A percentile compares a stretch with the other conserved stretches of the same genome.
Conservation (phyloP, 2,113 vertebrate species). For the Malurus melanocephalus region DNA sequence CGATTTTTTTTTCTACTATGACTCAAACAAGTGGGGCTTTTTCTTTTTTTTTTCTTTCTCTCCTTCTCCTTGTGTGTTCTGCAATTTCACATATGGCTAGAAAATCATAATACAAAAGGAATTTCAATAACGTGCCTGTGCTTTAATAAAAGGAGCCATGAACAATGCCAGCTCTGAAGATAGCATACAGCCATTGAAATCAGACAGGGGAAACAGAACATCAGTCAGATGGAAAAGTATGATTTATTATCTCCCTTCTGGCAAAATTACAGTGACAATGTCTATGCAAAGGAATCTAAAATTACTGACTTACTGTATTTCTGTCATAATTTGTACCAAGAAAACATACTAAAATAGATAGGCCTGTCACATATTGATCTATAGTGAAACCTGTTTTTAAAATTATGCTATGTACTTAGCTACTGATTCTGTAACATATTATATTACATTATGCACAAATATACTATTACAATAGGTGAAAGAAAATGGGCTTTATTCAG, state of each 20-base stretch:
- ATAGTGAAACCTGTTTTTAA: conserved; percentile 26
- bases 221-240: conserved; percentile 56
- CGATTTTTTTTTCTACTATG: not conserved
- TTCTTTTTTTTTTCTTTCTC: not conserved
- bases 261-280: conserved; percentile 43
- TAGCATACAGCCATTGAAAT: conserved; percentile 31
- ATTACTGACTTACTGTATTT: conserved; percentile 55
- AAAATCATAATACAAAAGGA: conserved; percentile 58
- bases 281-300: conserved; percentile 55
- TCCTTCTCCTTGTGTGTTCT: conserved; percentile 34
- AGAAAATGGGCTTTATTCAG: not conserved
- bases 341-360: conserved; percentile 24
- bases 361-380: conserved; percentile 30
- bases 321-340: conserved; percentile 42
- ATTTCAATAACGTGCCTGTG: conserved; percentile 40
- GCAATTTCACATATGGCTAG: conserved; percentile 49
- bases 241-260: conserved; percentile 63
- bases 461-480: not conserved
- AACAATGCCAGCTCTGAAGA: conserved; percentile 54
- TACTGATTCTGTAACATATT: not conserved
- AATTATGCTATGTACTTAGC: conserved; percentile 19
- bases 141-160: conserved; percentile 60
- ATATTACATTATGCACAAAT: not conserved
- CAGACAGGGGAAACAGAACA: conserved; percentile 53
- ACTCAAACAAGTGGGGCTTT: not conserved